Conservation (phyloP, 2,113 vertebrate species). For the Ctenodactylus gundi region DNA sequence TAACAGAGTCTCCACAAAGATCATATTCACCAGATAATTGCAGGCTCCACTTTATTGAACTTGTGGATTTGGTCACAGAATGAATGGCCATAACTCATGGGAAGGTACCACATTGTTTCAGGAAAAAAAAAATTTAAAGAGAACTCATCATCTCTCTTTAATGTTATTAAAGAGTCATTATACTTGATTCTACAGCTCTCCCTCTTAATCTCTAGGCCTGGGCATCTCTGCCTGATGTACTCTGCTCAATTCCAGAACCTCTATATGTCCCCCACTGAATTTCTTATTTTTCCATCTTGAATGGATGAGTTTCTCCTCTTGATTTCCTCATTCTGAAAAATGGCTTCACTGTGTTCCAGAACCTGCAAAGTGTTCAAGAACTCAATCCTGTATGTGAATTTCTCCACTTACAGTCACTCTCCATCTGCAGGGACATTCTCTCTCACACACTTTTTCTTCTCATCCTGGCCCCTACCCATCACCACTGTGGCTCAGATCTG, state of each 20-base stretch:
- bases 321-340: neutral
- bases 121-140: neutral
- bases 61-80: neutral
- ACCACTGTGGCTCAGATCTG: neutral
- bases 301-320: neutral
- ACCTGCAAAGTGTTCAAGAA: neutral
- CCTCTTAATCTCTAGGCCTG: neutral
- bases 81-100: neutral
- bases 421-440: neutral
- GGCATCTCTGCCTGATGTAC: neutral
- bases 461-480: neutral
- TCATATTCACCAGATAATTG: conserved; percentile 35
- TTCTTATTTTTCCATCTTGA: neutral
- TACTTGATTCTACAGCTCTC: neutral
- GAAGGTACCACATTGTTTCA: neutral
- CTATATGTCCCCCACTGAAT: neutral
- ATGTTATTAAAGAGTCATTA: neutral
- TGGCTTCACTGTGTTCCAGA: neutral
- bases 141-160: neutral
- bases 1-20: neutral
- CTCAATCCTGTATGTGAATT: too few species aligned
- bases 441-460: neutral
- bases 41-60: neutral
- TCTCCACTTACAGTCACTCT: neutral
- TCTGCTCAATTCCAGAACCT: neutral